A percentile compares a stretch with the other conserved stretches of the same genome.
Evolutionary conservation across 2,113 vertebrate species (phyloP).

Genomic region (Acanthisitta chloris): DNA sequence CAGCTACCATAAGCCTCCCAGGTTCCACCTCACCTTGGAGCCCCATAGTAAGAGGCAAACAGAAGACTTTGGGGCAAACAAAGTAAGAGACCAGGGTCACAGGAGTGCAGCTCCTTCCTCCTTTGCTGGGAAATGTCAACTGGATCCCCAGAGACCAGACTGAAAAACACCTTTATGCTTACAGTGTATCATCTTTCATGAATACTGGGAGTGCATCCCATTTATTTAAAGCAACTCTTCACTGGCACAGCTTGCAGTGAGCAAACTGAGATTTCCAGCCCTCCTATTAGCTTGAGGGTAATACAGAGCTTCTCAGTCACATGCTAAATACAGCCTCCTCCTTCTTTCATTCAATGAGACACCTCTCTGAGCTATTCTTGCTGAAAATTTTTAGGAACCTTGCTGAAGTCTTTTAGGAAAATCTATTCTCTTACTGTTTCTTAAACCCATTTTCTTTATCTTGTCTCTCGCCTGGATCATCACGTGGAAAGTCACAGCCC

Average conservation of each 20-base stretch:
- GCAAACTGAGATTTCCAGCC: not conserved
- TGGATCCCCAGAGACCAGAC: not conserved
- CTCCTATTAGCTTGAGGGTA: not conserved
- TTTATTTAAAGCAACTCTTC: not conserved
- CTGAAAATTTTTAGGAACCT: too few species aligned
- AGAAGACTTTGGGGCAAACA: not conserved
- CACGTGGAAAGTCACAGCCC: not conserved
- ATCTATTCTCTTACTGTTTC: not conserved
- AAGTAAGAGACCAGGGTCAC: not conserved
- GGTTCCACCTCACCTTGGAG: accelerated
- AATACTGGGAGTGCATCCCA: not conserved
- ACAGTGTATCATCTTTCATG: not conserved
- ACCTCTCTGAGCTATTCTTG: not conserved
- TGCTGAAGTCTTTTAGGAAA: not conserved
- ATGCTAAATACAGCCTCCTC: not conserved
- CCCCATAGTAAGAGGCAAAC: not conserved
- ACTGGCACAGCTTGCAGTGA: not conserved
- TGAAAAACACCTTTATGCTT: not conserved
- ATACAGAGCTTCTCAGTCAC: not conserved
- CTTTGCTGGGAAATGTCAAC: not conserved
- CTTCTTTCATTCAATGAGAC: not conserved
- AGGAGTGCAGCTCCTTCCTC: not conserved
- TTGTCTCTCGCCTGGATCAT: not conserved
- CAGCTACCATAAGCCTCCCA: not conserved
- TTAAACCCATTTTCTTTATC: not conserved